A percentile compares a stretch with the other conserved stretches of the same genome.
Conservation (phyloP, 2,888 invertebrate genomes). For the Trichacis sp. region DNA sequence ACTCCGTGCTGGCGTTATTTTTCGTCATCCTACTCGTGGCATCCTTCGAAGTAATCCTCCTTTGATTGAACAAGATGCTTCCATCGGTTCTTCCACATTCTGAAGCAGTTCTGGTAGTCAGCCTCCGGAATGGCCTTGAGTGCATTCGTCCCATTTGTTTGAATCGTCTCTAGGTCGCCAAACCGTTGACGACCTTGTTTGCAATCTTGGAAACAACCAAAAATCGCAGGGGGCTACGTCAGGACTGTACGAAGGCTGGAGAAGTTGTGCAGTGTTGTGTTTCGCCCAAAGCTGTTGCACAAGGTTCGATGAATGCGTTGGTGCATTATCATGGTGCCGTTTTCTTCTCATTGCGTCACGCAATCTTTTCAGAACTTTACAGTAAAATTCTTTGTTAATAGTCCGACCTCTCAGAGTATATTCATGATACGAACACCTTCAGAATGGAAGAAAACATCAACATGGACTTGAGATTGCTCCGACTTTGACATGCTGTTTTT, state of each 20-base stretch:
- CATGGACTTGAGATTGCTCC: constrained; percentile 26
- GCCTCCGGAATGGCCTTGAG: too few species aligned
- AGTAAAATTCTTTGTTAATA: background rate
- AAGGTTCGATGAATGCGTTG: background rate
- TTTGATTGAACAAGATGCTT: too few species aligned
- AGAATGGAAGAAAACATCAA: constrained; percentile 31
- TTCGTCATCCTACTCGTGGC: too few species aligned
- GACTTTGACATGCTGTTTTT: constrained; percentile 37
- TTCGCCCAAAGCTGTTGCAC: background rate
- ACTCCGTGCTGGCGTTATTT: too few species aligned
- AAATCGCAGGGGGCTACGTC: too few species aligned
- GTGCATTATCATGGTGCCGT: constrained; percentile 15
- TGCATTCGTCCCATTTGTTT: too few species aligned
- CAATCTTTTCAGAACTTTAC: too few species aligned
- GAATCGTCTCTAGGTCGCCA: background rate
- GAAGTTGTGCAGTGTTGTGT: too few species aligned
- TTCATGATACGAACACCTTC: constrained; percentile 36
- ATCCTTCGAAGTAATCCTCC: too few species aligned
- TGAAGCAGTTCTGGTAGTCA: too few species aligned
- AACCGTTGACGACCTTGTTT: background rate
- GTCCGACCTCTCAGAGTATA: constrained; percentile 14
- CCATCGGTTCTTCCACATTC: too few species aligned
- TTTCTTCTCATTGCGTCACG: background rate
- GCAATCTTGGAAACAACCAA: background rate
- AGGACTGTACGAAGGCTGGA: too few species aligned